These are phyloP conservation scores for Etheostoma spectabile DNA, from an alignment of 2,113 vertebrate species.

Conservation along the genomic window DNA sequence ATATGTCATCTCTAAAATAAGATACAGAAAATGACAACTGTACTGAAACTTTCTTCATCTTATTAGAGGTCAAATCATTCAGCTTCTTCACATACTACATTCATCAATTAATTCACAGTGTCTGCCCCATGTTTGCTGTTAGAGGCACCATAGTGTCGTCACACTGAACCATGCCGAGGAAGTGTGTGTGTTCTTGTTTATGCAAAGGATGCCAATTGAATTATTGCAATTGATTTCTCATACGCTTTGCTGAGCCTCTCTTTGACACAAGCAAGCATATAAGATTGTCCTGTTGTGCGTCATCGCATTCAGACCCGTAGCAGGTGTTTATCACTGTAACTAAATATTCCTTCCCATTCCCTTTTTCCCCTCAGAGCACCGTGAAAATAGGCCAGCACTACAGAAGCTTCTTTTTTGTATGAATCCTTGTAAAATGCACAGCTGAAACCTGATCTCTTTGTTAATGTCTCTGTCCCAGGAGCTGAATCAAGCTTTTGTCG, in stretches of 20 bases:
- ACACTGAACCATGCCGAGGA: background rate
- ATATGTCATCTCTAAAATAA: background rate
- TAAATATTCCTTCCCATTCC: conserved; percentile 24
- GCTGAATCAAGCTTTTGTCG: conserved; percentile 78
- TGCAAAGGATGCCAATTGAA: conserved; percentile 1
- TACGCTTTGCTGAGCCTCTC: background rate
- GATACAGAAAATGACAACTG: background rate
- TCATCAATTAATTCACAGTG: background rate
- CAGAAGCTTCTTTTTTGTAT: conserved; percentile 53
- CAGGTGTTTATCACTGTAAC: conserved; percentile 46
- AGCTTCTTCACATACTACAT: background rate
- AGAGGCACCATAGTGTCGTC: background rate
- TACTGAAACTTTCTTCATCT: background rate
- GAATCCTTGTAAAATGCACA: conserved; percentile 29
- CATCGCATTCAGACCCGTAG: conserved; percentile 34
- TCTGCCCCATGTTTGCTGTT: conserved; percentile 23
- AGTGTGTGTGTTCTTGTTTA: conserved; percentile 17
- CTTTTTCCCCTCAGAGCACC: background rate
- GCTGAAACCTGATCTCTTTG: conserved; percentile 62
- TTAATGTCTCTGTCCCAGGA: conserved; percentile 70
- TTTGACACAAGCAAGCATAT: background rate
- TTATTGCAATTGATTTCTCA: background rate
- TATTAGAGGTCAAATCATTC: background rate
- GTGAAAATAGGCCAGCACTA: conserved; percentile 25
- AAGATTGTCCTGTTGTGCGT: conserved; percentile 43